phyloP scores from a whole-genome alignment of 2,113 vertebrate genomes.

The Rafetus swinhoei region DNA sequence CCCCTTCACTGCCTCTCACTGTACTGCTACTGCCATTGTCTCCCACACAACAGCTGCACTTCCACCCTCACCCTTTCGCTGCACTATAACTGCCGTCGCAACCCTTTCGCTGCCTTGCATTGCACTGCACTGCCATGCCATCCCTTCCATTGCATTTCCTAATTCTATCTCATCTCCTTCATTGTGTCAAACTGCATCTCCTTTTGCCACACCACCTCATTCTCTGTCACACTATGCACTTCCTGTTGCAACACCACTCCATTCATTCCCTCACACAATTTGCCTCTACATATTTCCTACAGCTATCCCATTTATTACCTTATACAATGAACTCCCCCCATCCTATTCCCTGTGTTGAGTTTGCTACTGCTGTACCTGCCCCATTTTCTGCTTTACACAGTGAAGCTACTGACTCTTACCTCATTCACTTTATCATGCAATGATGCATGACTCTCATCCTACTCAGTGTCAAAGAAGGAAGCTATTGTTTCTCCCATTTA shows the following conservation, averaged over 20 bases:
- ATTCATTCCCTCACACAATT: neutral
- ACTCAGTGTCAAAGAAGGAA: neutral
- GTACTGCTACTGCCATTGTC: neutral
- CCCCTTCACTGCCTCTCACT: too few species aligned
- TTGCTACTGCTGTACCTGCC: neutral
- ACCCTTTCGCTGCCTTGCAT: neutral
- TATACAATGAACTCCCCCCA: neutral
- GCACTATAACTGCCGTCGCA: too few species aligned
- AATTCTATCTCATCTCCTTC: neutral
- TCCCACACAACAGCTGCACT: neutral
- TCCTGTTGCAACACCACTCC: neutral
- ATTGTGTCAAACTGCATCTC: neutral
- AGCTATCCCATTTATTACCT: neutral
- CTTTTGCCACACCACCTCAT: neutral
- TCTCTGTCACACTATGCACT: neutral
- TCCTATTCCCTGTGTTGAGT: neutral
- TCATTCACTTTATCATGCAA: neutral
- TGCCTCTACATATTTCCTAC: neutral
- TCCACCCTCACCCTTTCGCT: neutral
- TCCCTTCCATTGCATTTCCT: slow-evolving; percentile 13
- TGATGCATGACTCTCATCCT: accelerated
- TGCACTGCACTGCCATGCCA: neutral
- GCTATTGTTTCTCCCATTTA: neutral
- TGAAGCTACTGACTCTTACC: neutral
- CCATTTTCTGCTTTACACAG: accelerated